phyloP scores from a whole-genome alignment of 1,140 invertebrate genomes.

The Pissodes strobi region DNA sequence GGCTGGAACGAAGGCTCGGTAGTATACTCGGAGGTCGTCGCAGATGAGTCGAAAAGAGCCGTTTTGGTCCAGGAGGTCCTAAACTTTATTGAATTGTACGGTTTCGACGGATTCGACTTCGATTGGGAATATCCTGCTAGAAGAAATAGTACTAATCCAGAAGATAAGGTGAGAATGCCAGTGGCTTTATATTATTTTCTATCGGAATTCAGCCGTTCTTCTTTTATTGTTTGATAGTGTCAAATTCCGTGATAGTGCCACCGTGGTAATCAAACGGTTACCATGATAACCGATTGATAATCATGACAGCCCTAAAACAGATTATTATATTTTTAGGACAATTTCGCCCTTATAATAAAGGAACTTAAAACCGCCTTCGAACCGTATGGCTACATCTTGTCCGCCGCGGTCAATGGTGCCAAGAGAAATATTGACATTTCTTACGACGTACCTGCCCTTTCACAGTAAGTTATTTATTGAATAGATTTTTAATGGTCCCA shows the following conservation, averaged over 20 bases:
- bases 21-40: slow-evolving; percentile 62
- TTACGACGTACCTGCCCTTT: slow-evolving; percentile 85
- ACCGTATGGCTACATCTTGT: slow-evolving; percentile 35
- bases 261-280: too few species aligned
- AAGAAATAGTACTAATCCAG: slow-evolving; percentile 36
- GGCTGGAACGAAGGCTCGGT: slow-evolving; percentile 73
- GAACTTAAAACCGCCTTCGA: slow-evolving; percentile 40
- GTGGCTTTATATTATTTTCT: too few species aligned
- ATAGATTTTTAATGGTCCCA: background rate
- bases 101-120: too few species aligned
- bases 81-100: slow-evolving; percentile 70
- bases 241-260: too few species aligned
- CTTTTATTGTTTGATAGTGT: too few species aligned
- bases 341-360: slow-evolving; percentile 41
- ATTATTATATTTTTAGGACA: slow-evolving; percentile 31
- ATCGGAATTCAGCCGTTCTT: too few species aligned
- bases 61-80: slow-evolving; percentile 50
- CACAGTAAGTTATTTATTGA: slow-evolving; percentile 31
- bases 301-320: too few species aligned
- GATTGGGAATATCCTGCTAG: slow-evolving; percentile 83
- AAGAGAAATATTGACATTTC: slow-evolving; percentile 65
- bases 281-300: too few species aligned
- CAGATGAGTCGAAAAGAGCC: slow-evolving; percentile 32
- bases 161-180: slow-evolving; percentile 21
- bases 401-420: slow-evolving; percentile 38